phyloP scores from a whole-genome alignment of 2,888 invertebrate species.

The Psococerastis gibbosa region DNA sequence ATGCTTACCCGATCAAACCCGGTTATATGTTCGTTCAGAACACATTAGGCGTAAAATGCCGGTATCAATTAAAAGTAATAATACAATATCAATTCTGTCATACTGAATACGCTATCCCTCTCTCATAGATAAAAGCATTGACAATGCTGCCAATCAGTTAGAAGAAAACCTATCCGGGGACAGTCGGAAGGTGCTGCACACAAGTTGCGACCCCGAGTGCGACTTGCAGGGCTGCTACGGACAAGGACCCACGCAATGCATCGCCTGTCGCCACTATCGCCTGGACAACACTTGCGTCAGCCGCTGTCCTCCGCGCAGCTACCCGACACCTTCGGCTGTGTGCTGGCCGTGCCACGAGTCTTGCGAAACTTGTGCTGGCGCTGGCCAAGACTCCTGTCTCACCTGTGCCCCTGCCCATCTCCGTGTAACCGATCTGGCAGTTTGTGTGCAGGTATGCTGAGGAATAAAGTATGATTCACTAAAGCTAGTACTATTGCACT shows the following conservation, averaged over 20 bases:
- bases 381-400: slow-evolving; percentile 69
- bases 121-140: slow-evolving; percentile 19
- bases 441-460: slow-evolving; percentile 64
- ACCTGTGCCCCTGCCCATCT: slow-evolving; percentile 70
- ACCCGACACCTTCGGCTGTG: slow-evolving; percentile 55
- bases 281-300: slow-evolving; percentile 70
- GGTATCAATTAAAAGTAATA: too few species aligned
- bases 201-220: slow-evolving; percentile 66
- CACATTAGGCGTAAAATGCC: too few species aligned
- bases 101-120: not conserved
- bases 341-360: slow-evolving; percentile 81
- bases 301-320: slow-evolving; percentile 67
- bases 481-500: too few species aligned
- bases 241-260: slow-evolving; percentile 64
- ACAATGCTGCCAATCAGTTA: slow-evolving; percentile 28
- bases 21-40: too few species aligned
- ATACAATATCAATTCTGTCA: too few species aligned
- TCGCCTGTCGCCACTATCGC: slow-evolving; percentile 61
- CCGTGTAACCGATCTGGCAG: slow-evolving; percentile 63
- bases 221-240: slow-evolving; percentile 74
- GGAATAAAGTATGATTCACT: too few species aligned
- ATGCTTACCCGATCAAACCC: too few species aligned
- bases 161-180: slow-evolving; percentile 40
- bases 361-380: slow-evolving; percentile 74
- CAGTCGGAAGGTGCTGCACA: slow-evolving; percentile 38